A percentile compares a stretch with the other conserved stretches of the same genome.
Conservation (phyloP, 2,113 vertebrate genomes). For the Corvus hawaiiensis region DNA sequence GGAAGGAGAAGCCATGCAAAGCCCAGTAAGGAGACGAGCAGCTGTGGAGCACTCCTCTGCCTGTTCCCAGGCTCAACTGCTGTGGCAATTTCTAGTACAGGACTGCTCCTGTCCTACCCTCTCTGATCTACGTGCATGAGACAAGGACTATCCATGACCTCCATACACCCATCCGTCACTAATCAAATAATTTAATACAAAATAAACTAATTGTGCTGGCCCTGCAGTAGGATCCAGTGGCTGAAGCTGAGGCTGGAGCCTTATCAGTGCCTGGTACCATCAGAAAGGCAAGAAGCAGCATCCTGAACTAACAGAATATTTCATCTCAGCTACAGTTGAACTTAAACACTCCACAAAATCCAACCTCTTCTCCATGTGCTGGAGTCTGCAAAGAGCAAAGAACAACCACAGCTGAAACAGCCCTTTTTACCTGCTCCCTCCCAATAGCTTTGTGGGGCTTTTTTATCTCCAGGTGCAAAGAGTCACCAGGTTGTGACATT, state of each 20-base stretch:
- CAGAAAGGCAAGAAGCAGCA: background rate
- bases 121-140: accelerated
- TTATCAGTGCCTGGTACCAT: background rate
- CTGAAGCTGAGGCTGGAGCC: background rate
- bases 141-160: accelerated
- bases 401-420: background rate
- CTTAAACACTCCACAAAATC: background rate
- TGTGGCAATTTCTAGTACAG: background rate
- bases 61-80: accelerated
- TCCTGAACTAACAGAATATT: background rate
- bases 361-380: background rate
- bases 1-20: background rate
- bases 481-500: conserved; percentile 11
- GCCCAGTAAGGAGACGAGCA: accelerated
- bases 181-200: background rate
- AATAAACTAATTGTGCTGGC: background rate
- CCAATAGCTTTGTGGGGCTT: background rate
- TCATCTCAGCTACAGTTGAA: background rate
- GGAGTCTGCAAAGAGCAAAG: background rate
- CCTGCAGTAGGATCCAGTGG: background rate
- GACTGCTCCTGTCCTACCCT: background rate
- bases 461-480: background rate
- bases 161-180: background rate
- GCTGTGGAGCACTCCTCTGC: background rate
- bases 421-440: background rate